These are phyloP conservation scores for Aurelia aurita complex sp. Pacific DNA, from an alignment of 30 jellyfish, hydroid and myxozoan species.

Conservation along the genomic window DNA sequence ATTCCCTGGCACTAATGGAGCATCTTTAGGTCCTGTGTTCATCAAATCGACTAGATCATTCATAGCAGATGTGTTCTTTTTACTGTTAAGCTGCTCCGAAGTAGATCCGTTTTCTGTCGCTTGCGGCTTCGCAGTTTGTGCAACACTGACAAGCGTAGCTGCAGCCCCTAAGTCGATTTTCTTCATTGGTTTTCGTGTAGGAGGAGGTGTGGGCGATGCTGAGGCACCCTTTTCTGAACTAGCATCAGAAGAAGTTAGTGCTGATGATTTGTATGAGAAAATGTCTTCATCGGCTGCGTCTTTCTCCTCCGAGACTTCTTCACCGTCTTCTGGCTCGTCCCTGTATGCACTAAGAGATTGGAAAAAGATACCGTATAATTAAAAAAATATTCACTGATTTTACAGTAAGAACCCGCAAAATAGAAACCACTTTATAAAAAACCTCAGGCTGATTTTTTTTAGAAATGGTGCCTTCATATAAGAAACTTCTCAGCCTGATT, in stretches of 20 bases:
- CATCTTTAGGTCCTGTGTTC: constrained; percentile 66
- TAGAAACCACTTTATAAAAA: too few relatives aligned
- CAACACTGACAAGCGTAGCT: constrained; percentile 69
- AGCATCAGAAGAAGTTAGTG: constrained; percentile 31
- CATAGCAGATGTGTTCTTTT: constrained; percentile 60
- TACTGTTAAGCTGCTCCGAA: constrained; percentile 1
- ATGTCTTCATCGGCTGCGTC: constrained; percentile 72
- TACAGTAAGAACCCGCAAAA: too few relatives aligned
- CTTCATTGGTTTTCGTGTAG: constrained; percentile 58
- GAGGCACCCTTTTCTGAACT: constrained; percentile 12
- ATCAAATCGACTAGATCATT: constrained; percentile 80
- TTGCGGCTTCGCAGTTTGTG: constrained; percentile 26
- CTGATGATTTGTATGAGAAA: constrained; percentile 57
- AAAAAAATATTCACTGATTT: too few relatives aligned
- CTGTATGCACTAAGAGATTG: constrained; percentile 44
- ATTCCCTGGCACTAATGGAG: constrained; percentile 69
- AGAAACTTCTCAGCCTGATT: too few relatives aligned
- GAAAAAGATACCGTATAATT: too few relatives aligned
- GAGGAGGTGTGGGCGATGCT: background rate
- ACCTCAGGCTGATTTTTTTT: too few relatives aligned
- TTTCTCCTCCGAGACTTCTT: constrained; percentile 81
- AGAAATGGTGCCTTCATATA: too few relatives aligned
- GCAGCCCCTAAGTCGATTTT: constrained; percentile 94
- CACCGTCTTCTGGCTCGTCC: constrained; percentile 96
- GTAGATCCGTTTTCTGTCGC: constrained; percentile 6